These are phyloP conservation scores for Poeciliopsis turrubarensis DNA, from an alignment of 2,113 vertebrate genomes.

Conservation along the genomic window DNA sequence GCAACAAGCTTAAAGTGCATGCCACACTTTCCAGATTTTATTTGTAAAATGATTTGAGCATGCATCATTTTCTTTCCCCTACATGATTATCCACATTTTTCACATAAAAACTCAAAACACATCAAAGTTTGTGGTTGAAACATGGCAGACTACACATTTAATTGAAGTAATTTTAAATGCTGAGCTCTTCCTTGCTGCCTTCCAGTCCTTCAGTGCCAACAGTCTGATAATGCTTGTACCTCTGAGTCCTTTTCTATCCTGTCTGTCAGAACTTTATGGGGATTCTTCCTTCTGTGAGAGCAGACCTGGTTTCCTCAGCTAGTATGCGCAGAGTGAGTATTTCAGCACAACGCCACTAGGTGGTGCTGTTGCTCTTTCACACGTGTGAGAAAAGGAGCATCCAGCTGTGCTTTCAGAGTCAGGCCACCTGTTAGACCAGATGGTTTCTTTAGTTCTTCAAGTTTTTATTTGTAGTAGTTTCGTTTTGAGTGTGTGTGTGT, in stretches of 20 bases:
- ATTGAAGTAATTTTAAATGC: not conserved
- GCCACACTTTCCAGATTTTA: no score
- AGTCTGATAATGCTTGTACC: slow-evolving; percentile 22
- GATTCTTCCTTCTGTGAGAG: slow-evolving; percentile 80
- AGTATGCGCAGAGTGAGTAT: slow-evolving; percentile 83
- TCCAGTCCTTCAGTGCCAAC: not conserved
- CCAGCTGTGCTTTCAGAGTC: not conserved
- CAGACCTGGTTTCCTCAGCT: slow-evolving; percentile 76
- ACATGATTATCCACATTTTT: not conserved
- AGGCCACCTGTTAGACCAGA: slow-evolving; percentile 30
- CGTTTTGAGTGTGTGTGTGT: not conserved
- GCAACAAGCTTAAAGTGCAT: no score
- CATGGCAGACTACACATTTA: not conserved
- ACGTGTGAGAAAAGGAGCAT: not conserved
- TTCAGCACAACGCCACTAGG: slow-evolving; percentile 36
- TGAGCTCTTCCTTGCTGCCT: slow-evolving; percentile 9
- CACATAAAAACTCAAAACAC: not conserved
- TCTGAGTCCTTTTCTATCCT: slow-evolving; percentile 42
- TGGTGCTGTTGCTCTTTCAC: slow-evolving; percentile 43
- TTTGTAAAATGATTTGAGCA: not conserved
- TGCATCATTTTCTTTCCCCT: not conserved
- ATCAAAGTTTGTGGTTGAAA: not conserved
- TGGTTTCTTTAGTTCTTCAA: not conserved
- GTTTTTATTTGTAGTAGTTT: not conserved
- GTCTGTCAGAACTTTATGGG: slow-evolving; percentile 78